Evolutionary conservation across 1,140 invertebrate genomes (phyloP), one percentile per base, ranked within the genome.

Genomic region (Drosophila punjabiensis): DNA sequence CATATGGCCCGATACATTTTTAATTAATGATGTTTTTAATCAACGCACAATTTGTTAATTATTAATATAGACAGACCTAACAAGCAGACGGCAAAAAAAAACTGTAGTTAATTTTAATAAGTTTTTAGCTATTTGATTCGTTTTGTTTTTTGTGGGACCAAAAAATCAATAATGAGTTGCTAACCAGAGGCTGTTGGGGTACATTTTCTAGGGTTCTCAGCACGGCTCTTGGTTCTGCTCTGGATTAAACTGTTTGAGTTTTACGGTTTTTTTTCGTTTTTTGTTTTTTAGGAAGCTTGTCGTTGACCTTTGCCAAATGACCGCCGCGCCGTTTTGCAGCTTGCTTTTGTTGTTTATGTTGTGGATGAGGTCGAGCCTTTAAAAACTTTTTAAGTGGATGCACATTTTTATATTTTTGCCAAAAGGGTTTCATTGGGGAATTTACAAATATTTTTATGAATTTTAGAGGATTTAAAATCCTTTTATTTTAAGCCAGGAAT

Each of bases 11-110:
- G 47, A 55, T 69, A 62, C 58, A 77, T 73, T 59, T 77, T 81
- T 79, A 59, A 89, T 88, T 84, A 89, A 88, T 88, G 71, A 87
- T 77, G 56, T 69, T 75, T 67, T 79, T 79, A 79, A 82, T 87
- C 69, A 79, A 68, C 50, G 47, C 61, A 48, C 75, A 76, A 77
- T 84, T 83, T 84, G 71, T 85, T 81, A 63, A 76, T 75, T 64
- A 81, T 81, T 78, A 59, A 73, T 73, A 79, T 79, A 60, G 76
- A 79, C 65, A 79, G 59, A 13, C 7, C 55, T 62, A 74, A 75
- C 68, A 47, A 65, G 63, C 66, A 64, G 41, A 11, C 28, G 35
- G 53, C 24, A 52, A 52, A 82, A 70, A 53, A 41, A 1, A 50
- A 39, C 39, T 60, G 41, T 37, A 77, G 63, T 61, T 64, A 66